Conservation (phyloP, 2,888 invertebrate genomes). For the Hypomecis punctinalis region DNA sequence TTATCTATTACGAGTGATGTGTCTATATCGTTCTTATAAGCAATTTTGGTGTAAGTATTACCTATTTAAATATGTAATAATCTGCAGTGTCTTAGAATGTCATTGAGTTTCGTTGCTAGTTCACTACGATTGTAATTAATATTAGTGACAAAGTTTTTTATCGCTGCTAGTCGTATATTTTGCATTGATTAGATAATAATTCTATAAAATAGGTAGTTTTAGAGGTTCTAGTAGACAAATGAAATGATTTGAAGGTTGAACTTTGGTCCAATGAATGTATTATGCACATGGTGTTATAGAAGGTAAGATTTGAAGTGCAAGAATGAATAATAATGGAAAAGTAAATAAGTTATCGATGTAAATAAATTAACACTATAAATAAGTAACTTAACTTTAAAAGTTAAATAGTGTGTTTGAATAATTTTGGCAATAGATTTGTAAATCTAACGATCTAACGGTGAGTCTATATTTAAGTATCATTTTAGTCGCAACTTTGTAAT, state of each 20-base stretch:
- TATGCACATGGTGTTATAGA: constrained; percentile 79
- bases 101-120: constrained; percentile 53
- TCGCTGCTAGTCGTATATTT: constrained; percentile 47
- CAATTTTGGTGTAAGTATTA: constrained; percentile 55
- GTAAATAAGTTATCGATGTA: constrained; percentile 34
- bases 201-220: constrained; percentile 48
- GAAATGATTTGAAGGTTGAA: constrained; percentile 81
- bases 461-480: too few species aligned
- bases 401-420: constrained; percentile 3
- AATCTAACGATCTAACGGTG: not conserved
- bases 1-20: constrained; percentile 59
- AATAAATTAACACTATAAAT: constrained; percentile 23
- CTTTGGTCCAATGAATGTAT: constrained; percentile 83
- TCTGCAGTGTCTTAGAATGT: constrained; percentile 62
- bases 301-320: constrained; percentile 52
- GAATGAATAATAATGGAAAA: constrained; percentile 21
- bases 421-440: not conserved
- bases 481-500: too few species aligned
- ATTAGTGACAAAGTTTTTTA: constrained; percentile 45
- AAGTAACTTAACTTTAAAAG: constrained; percentile 6
- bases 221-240: constrained; percentile 48
- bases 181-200: constrained; percentile 44
- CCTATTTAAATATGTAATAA: constrained; percentile 48
- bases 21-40: constrained; percentile 61
- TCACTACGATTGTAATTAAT: constrained; percentile 54